Evolutionary conservation across 2,113 vertebrate species (phyloP).

Genomic region (Misgurnus mizolepis): DNA sequence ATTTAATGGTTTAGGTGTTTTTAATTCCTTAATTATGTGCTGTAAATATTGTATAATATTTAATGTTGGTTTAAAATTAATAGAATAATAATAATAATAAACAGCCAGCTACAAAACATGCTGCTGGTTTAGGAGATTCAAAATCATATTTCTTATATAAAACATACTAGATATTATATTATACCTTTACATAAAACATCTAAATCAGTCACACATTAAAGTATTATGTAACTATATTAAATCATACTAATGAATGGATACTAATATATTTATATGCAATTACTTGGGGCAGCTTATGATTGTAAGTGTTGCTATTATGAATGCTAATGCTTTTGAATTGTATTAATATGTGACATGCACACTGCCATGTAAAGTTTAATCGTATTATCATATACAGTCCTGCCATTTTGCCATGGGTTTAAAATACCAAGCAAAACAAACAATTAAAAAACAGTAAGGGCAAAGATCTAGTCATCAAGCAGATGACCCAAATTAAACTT

Average conservation of each 20-base stretch:
- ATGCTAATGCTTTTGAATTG: background rate
- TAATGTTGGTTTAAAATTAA: background rate
- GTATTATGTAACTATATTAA: background rate
- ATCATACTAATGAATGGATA: background rate
- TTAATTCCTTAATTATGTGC: background rate
- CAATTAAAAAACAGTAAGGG: background rate
- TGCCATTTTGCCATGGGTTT: background rate
- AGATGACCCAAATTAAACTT: constrained; percentile 1
- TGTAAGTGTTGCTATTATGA: background rate
- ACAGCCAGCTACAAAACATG: background rate
- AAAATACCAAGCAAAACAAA: background rate
- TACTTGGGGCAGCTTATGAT: background rate
- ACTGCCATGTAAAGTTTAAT: background rate
- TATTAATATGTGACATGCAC: background rate
- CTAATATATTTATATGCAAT: background rate
- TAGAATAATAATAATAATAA: background rate
- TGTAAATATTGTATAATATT: background rate
- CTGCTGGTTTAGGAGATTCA: no score
- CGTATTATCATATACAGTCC: background rate
- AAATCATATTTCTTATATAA: background rate
- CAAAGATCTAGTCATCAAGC: constrained; percentile 13
- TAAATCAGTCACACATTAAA: background rate
- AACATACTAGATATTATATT: background rate
- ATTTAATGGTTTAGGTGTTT: background rate
- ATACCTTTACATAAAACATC: background rate